A percentile compares a stretch with the other conserved stretches of the same genome.
Evolutionary conservation across 2,888 invertebrate genomes (phyloP).

Genomic region (Parapristionchus giblindavisi): DNA sequence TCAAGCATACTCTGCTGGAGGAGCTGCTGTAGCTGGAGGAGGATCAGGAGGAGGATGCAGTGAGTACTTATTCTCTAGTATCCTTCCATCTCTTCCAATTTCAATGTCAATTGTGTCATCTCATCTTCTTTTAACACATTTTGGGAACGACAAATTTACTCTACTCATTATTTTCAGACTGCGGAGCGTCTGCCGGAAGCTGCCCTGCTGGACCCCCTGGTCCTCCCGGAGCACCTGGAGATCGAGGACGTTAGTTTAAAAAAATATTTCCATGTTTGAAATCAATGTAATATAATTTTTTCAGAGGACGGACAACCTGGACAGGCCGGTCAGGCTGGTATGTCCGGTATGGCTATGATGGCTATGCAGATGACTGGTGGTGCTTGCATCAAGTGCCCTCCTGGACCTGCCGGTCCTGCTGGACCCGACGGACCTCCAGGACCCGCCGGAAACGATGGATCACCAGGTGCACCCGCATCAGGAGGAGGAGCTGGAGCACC

Average conservation of each 20-base stretch:
- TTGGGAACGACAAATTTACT: too few relatives aligned
- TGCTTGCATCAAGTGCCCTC: slow-evolving; percentile 36
- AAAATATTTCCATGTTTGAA: too few relatives aligned
- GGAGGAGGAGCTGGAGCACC: slow-evolving; percentile 24
- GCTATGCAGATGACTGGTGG: slow-evolving; percentile 34
- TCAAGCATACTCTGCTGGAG: slow-evolving; percentile 14
- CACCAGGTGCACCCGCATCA: slow-evolving; percentile 1
- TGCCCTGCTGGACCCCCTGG: slow-evolving; percentile 33
- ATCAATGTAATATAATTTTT: not conserved
- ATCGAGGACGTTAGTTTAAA: slow-evolving; percentile 18
- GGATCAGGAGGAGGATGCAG: too few relatives aligned
- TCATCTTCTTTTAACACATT: too few relatives aligned
- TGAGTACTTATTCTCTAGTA: too few relatives aligned
- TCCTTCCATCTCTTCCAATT: too few relatives aligned
- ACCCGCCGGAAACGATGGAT: not conserved
- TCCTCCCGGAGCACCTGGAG: slow-evolving; percentile 34
- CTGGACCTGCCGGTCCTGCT: slow-evolving; percentile 25
- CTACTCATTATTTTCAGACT: too few relatives aligned
- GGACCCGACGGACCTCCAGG: slow-evolving; percentile 27
- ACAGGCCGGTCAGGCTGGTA: slow-evolving; percentile 23
- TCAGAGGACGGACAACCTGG: slow-evolving; percentile 31
- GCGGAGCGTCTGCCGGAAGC: not conserved
- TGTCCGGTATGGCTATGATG: slow-evolving; percentile 34
- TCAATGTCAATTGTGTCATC: too few relatives aligned
- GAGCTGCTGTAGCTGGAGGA: not conserved